Evolutionary conservation across 2,888 invertebrate species (phyloP).

Genomic region (Lepetodrilus schrolli): DNA sequence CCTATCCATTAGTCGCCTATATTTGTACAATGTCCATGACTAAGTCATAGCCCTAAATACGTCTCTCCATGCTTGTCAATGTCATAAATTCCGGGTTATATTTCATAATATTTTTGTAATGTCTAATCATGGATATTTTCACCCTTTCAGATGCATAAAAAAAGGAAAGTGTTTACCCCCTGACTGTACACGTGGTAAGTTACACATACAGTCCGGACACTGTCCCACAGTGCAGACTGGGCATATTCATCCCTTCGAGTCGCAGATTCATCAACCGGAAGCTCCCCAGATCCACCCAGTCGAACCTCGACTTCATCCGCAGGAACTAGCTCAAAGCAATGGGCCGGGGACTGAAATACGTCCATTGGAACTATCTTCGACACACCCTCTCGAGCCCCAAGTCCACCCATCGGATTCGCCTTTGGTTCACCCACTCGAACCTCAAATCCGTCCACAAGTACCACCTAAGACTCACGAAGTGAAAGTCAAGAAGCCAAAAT

Average conservation of each 20-base stretch:
- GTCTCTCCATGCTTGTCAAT: too few relatives aligned
- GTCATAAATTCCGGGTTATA: too few relatives aligned
- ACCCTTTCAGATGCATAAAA: conserved; percentile 43
- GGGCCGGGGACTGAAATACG: too few relatives aligned
- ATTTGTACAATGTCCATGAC: neutral
- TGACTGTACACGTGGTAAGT: conserved; percentile 33
- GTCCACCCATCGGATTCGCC: too few relatives aligned
- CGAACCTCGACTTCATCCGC: neutral
- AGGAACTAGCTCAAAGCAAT: neutral
- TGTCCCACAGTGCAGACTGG: conserved; percentile 29
- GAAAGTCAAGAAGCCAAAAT: too few relatives aligned
- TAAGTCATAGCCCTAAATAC: too few relatives aligned
- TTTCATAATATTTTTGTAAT: neutral
- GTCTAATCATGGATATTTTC: too few relatives aligned
- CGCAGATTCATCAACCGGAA: neutral
- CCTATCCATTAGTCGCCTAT: neutral
- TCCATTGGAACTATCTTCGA: too few relatives aligned
- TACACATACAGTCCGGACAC: conserved; percentile 37
- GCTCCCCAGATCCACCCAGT: neutral
- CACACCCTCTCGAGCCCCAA: too few relatives aligned
- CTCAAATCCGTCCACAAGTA: too few relatives aligned
- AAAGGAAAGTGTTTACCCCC: conserved; percentile 34
- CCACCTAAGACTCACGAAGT: too few relatives aligned
- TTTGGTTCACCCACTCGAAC: too few relatives aligned
- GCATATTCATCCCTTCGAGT: neutral